Percentiles rank a stretch among this genome's conserved stretches.
phyloP scores from a whole-genome alignment of 2,113 vertebrate genomes.

The Herpailurus yagouaroundi region DNA sequence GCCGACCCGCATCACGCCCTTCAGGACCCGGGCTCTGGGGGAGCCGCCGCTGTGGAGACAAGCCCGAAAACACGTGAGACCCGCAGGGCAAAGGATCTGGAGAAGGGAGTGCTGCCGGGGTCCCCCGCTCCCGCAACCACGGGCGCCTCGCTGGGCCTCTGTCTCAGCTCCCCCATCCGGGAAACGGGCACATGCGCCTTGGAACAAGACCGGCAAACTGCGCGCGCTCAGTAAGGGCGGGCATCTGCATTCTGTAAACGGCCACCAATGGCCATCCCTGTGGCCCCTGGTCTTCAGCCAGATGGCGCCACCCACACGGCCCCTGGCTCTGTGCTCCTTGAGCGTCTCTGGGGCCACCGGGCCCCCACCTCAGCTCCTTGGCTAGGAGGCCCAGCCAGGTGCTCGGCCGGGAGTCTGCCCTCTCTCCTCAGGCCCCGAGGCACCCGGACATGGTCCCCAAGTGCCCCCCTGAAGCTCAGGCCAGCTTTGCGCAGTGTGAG shows the following conservation, averaged over 20 bases:
- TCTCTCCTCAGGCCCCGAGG: not conserved
- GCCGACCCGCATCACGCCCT: conserved; percentile 91
- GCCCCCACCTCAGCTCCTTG: not conserved
- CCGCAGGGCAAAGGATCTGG: not conserved
- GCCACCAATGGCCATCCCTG: not conserved
- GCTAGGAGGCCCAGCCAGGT: not conserved
- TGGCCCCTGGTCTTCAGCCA: not conserved
- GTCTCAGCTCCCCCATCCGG: not conserved
- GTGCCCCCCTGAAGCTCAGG: not conserved
- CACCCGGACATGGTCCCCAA: not conserved
- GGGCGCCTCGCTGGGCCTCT: not conserved
- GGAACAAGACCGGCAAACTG: not conserved
- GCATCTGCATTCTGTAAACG: not conserved
- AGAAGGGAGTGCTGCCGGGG: not conserved
- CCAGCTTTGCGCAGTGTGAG: not conserved
- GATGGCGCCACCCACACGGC: fast-evolving
- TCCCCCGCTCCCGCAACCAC: fast-evolving
- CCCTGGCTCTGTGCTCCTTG: not conserved
- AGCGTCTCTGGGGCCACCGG: not conserved
- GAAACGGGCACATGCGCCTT: not conserved
- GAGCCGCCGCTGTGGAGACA: conserved; percentile 70
- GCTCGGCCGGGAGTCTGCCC: not conserved
- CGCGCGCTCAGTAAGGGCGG: not conserved
- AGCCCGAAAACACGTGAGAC: fast-evolving
- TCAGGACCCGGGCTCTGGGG: conserved; percentile 83